Base-by-base conservation (phyloP, 1,140 invertebrate genomes). In the Tyrophagus putrescentiae region DNA sequence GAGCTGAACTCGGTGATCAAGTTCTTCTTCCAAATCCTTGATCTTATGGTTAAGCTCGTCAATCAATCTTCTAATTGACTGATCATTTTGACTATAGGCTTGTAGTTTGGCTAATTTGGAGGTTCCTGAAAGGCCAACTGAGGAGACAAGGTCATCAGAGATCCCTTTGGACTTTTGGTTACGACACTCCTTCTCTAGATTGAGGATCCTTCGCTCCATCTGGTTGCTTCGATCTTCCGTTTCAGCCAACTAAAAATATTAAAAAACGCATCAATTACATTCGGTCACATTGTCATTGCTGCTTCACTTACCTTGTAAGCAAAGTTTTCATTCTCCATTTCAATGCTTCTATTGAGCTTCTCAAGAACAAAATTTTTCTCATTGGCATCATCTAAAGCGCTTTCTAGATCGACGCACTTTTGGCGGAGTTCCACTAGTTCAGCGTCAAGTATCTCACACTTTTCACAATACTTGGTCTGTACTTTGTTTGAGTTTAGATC, bases 291-390 rank as follows among this genome's bases (percentile, higher is more conserved):
- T 28, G 48, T 3, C 13, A 9, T 52, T 52, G 23, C 36, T 39
- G 21, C 21, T 39, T 39, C 36, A 54, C 28, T 27, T 54, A 54
- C 52, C 25, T 54, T 54, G 25, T 31, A 54, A 11, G 52, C 52
- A 54, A 54, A 54, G 13, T 28, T 54, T 54, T 54, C 52, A 33
- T 54, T 54, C 27, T 54, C 52, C n/a, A 54, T 54, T 33, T 54
- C 52, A 31, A 54, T 54, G 39, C 28, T 27, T 34, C 52, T 31
- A 33, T 54, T 54, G n/a, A 54, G 39, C 39, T 54, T 54, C 21
- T 54, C 25, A 7, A 54, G 13, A 18, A 31, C 1, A 54, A 27
- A 54, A 54, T 54, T 31, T 27, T 54, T 54, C 3, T 54, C 52
- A 13, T 54, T 27, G n/a, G 25, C 3, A 31, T 54, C 52, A 16